Evolutionary conservation across 2,888 invertebrate genomes (phyloP).

Genomic region (Microctonus brassicae): DNA sequence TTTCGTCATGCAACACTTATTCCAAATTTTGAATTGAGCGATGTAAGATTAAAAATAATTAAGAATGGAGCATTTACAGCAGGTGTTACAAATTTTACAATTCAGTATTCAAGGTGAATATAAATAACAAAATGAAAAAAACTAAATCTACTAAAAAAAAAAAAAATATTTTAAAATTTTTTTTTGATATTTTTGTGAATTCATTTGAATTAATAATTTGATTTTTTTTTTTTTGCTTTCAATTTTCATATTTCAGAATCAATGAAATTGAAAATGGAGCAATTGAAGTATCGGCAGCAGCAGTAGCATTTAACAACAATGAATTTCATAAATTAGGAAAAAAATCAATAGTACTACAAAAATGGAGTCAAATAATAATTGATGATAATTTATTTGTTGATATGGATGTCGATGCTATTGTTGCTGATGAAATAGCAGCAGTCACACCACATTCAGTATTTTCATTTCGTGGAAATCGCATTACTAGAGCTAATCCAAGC

Average conservation of each 20-base stretch:
- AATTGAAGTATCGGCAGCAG: slow-evolving; percentile 76
- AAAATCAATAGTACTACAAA: slow-evolving; percentile 76
- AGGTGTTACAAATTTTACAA: slow-evolving; percentile 76
- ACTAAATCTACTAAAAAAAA: too few species aligned
- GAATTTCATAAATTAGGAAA: slow-evolving; percentile 74
- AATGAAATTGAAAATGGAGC: slow-evolving; percentile 75
- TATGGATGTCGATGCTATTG: slow-evolving; percentile 73
- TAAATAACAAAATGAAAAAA: not conserved
- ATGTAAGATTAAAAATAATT: slow-evolving; percentile 74
- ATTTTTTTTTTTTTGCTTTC: slow-evolving; percentile 28
- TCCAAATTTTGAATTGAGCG: slow-evolving; percentile 74
- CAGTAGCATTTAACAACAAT: slow-evolving; percentile 74
- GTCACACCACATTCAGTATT: slow-evolving; percentile 64
- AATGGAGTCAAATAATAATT: slow-evolving; percentile 77
- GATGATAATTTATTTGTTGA: slow-evolving; percentile 77
- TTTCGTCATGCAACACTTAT: slow-evolving; percentile 77
- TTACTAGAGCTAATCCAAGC: slow-evolving; percentile 71
- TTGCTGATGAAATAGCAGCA: slow-evolving; percentile 68
- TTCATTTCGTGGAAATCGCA: slow-evolving; percentile 74
- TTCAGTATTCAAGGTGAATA: slow-evolving; percentile 75
- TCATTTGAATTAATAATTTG: not conserved
- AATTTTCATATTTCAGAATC: slow-evolving; percentile 70
- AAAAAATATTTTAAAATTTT: too few species aligned
- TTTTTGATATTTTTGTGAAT: too few species aligned
- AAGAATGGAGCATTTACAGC: slow-evolving; percentile 75